Base-by-base conservation (phyloP, 2,113 vertebrate genomes). In the Baryphthengus martii region DNA sequence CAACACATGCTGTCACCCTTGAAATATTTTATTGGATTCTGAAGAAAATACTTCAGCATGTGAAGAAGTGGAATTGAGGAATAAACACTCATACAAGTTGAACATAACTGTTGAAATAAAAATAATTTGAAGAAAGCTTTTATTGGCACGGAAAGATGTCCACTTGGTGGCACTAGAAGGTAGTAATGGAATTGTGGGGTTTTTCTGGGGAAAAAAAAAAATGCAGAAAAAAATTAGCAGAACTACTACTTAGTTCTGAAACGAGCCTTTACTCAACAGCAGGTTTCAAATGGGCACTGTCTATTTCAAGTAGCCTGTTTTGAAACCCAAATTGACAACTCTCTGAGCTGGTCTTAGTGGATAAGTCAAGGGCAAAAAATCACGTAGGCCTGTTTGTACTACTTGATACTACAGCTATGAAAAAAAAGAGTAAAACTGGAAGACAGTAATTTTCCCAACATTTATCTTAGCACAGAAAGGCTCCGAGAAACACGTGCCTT, bases 111-210 rank as follows among this genome's bases (percentile, higher is more conserved):
- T 13, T 13, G 44, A 75, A 86, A 58, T 31, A 21, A 11, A 75
- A 86, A 58, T 31, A 21, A 11, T 12, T 29, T 24, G 17, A 74
- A 44, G 26, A 9, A 49, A 31, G 39, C 20, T 91, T 68, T 35
- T 59, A 73, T 53, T 39, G 25, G 26, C n/a, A 82, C 40, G 37
- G 66, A 13, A 63, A 37, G 66, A 44, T 12, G 56, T 53, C 83
- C 96, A 66, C 82, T 42, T 72, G 94, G 90, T 52, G 94, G 87
- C 92, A 88, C 65, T 40, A 89, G 55, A 83, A 85, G 56, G 50
- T 9, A 52, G 40, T 18, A 11, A 47, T 2, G 7, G 62, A 13
- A 29, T 29, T 16, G 11, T n/a, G 15, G n/a, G 7, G 11, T 2
- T 33, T 79, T 66, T 52, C 1, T 23, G 65, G 26, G 2, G 18